Evolutionary conservation across 2,113 vertebrate species (phyloP), one percentile per base, ranked within the genome.

Genomic region (Saiga tatarica): DNA sequence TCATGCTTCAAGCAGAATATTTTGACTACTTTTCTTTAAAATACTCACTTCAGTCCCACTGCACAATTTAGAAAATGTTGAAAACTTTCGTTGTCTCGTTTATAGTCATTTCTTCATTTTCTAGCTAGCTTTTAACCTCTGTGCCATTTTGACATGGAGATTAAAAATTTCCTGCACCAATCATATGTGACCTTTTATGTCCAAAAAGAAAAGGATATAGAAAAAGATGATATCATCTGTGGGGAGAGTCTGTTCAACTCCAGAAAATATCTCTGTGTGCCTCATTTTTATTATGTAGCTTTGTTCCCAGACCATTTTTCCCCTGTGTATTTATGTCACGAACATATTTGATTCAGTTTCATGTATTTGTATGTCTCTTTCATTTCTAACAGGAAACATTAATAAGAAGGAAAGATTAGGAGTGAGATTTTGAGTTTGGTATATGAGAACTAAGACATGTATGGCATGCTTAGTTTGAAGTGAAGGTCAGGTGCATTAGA

Each of bases 81-180:
- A 96, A 98, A 93, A 88, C 11, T 94, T 98, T 81, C n/a, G 23
- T 94, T 95, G 30, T 79, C 64, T 84, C 91, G 95, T 96, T 92
- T 95, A 94, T 86, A 96, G 94, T 95, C 57, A 94, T 97, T 97
- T 96, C 26, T 79, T 90, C 53, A 85, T 96, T 98, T 39, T 96
- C 47, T 76, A 90, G 87, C 93, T 96, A 78, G 95, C 92, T 98
- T 98, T 96, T 98, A 97, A 98, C 96, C 95, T 97, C 89, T 30
- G 1, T 97, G 97, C 89, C 92, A 94, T 96, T 97, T 97, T 97
- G 97, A 97, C 94, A 96, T 28, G 16, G 82, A 97, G 89, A 97
- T 97, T 98, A 96, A 98, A 98, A 98, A 96, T 98, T 98, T 90
- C 93, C 59, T 74, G 42, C 23, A 95, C 97, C 84, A 95, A 71